phyloP scores from a whole-genome alignment of 2,888 invertebrate species.

The Petrolisthes cinctipes region DNA sequence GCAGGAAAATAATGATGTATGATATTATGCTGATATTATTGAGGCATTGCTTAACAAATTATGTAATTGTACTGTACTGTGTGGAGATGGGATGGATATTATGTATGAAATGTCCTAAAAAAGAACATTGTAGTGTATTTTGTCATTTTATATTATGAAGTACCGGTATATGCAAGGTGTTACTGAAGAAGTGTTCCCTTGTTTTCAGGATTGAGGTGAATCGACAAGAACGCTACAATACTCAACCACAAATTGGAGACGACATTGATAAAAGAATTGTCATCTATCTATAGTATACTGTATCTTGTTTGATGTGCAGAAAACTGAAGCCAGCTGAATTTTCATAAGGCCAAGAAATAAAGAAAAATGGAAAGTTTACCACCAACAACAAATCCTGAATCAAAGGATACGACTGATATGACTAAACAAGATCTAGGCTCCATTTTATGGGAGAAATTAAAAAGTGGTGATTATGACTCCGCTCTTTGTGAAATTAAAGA shows the following conservation, averaged over 20 bases:
- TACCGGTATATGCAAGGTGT: not conserved
- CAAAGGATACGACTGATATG: not conserved
- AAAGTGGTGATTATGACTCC: constrained; percentile 32
- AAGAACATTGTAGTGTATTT: too few species aligned
- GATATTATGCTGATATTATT: too few species aligned
- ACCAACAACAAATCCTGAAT: too few species aligned
- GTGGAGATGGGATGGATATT: too few species aligned
- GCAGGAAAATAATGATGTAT: too few species aligned
- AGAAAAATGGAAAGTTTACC: too few species aligned
- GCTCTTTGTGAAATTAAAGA: constrained; percentile 37
- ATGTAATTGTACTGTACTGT: too few species aligned
- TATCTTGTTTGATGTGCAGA: not conserved
- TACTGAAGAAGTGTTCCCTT: constrained; percentile 9
- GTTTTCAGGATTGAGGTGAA: not conserved
- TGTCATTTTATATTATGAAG: too few species aligned
- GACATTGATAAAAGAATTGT: not conserved
- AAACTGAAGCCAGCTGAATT: too few species aligned
- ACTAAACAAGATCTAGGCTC: not conserved
- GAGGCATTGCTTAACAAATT: too few species aligned
- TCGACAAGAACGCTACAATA: not conserved
- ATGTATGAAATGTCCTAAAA: too few species aligned
- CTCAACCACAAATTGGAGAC: not conserved
- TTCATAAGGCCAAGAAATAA: too few species aligned
- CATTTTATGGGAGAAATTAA: constrained; percentile 5
- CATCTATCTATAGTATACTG: not conserved